Evolutionary conservation across 2,113 vertebrate genomes (phyloP).

Genomic region (Perognathus longimembris): DNA sequence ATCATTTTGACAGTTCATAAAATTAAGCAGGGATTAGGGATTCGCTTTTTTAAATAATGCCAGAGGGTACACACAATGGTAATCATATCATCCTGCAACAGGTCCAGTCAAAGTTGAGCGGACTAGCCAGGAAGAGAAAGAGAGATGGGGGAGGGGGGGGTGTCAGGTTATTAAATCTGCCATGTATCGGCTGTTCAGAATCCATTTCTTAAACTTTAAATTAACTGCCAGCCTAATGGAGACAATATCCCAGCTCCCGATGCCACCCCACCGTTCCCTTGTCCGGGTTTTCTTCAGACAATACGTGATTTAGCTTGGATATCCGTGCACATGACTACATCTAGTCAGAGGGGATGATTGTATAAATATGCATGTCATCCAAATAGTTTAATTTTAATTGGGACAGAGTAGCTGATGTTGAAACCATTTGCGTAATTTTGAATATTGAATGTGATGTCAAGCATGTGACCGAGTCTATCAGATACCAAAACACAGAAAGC

Average conservation of each 20-base stretch:
- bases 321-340: background rate
- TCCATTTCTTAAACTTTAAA: slow-evolving; percentile 63
- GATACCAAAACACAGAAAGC: background rate
- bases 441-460: slow-evolving; percentile 58
- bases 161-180: slow-evolving; percentile 74
- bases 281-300: slow-evolving; percentile 1
- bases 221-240: slow-evolving; percentile 61
- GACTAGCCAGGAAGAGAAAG: slow-evolving; percentile 68
- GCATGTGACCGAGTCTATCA: slow-evolving; percentile 9
- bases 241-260: background rate
- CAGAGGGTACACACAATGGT: slow-evolving; percentile 81
- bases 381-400: slow-evolving; percentile 76
- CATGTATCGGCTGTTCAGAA: slow-evolving; percentile 33
- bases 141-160: background rate
- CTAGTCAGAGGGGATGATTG: slow-evolving; percentile 41
- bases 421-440: slow-evolving; percentile 62
- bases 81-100: slow-evolving; percentile 85
- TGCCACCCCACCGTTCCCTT: background rate
- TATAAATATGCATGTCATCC: slow-evolving; percentile 64
- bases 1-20: slow-evolving; percentile 89
- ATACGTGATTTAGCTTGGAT: background rate
- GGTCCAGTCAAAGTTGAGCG: slow-evolving; percentile 78
- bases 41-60: slow-evolving; percentile 83
- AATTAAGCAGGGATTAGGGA: slow-evolving; percentile 91
- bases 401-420: slow-evolving; percentile 51